Base-by-base conservation (phyloP, 2,888 invertebrate species). In the Epistrophella euchroma region DNA sequence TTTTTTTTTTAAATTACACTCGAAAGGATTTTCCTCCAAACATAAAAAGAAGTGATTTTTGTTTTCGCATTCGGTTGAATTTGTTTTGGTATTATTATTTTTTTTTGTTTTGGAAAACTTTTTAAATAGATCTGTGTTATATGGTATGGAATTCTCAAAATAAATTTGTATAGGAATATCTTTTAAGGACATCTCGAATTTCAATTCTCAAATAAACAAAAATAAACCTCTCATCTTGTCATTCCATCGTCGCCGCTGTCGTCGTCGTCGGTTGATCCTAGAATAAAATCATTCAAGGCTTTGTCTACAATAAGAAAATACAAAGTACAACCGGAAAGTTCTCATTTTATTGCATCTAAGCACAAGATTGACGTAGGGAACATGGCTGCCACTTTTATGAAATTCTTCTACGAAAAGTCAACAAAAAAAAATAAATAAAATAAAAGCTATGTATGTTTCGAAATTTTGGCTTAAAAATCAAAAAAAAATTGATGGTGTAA, bases 271-370 rank as follows among this genome's bases (percentile, higher is more conserved):
- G 11, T 19, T 2, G 13, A 25, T 25, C 15, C 15, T 52, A 58
- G 7, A 37, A 58, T 2, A 35, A 19, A 37, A 19, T 17, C 17
- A 19, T 58, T 35, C 35, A 58, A 58, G 19, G 11, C 37, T 19
- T 35, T 58, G 17, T 58, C 17, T 35, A 15, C 60, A n/a, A 60
- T 40, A 40, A 19, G 40, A 37, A 40, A 60, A 40, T 9, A 22
- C 40, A 60, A 22, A 15, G 37, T 22, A 60, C 19, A 60, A 60
- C 15, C 19, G 15, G 9, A 40, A 22, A 40, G 22, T 22, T 60
- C 4, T 40, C 15, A 40, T 60, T 60, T 60, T 60, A 40, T 40
- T 60, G 22, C 40, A 60, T 60, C 11, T 56, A 40, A 37, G 19
- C 2, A 22, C 40, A 40, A 37, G 37, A 15, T 40, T 25, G 25